Percentiles rank a stretch among this genome's conserved stretches.
Evolutionary conservation across 2,797 vertebrate species (phyloP).

Genomic region (Fistularia commersonii): DNA sequence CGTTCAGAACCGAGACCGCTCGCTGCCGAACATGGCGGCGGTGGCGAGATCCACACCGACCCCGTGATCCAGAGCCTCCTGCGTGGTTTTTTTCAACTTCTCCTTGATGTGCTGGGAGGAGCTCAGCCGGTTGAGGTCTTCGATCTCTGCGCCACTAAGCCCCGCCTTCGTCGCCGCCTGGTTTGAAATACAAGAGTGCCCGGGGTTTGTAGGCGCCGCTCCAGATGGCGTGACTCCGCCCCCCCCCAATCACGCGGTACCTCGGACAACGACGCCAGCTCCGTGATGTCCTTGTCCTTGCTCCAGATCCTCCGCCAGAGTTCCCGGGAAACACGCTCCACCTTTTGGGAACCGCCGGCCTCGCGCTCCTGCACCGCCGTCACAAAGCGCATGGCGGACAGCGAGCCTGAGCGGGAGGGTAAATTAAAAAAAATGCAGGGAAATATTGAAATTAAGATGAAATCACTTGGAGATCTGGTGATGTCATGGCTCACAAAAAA

Average conservation of each 20-base stretch:
- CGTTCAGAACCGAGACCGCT: no score
- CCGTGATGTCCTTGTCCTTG: conserved; percentile 82
- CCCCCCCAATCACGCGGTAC: conserved; percentile 30
- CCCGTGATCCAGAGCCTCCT: conserved; percentile 78
- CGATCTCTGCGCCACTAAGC: conserved; percentile 68
- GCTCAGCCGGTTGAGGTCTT: conserved; percentile 65
- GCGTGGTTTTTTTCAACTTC: conserved; percentile 77
- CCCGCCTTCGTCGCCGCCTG: conserved; percentile 85
- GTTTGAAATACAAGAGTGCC: neutral
- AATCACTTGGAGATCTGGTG: no score
- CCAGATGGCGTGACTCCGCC: neutral
- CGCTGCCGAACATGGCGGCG: no score
- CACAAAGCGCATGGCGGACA: conserved; percentile 88
- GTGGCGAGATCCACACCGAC: conserved; percentile 60
- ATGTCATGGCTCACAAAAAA: no score
- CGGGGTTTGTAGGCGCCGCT: neutral
- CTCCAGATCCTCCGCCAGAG: conserved; percentile 88
- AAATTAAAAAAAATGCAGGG: neutral
- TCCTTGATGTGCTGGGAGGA: conserved; percentile 79
- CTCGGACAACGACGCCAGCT: conserved; percentile 71
- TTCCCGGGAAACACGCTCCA: conserved; percentile 87
- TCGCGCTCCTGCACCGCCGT: conserved; percentile 72
- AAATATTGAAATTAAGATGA: neutral
- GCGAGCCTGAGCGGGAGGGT: conserved; percentile 62
- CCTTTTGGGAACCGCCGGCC: conserved; percentile 46